Base-by-base conservation (phyloP, 2,888 invertebrate species). In the Apodemia duryi region DNA sequence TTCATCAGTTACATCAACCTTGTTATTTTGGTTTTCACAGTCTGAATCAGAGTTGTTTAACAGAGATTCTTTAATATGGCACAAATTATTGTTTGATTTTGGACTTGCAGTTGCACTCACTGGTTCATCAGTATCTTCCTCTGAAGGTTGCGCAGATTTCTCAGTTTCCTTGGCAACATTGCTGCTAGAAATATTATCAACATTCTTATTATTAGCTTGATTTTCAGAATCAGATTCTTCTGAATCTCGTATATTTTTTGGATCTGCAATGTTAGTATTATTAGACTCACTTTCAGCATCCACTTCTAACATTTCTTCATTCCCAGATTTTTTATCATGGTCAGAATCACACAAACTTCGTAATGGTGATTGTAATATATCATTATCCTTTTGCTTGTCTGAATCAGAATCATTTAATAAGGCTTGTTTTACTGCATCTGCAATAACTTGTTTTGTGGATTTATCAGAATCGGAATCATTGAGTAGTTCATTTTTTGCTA, bases 401-500 rank as follows among this genome's bases (percentile, higher is more conserved):
- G 80, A 75, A 67, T 77, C 79, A 63, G 79, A 79, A 63, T 75
- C 72, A 67, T 68, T 61, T 41, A 75, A 67, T 28, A 77, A 69
- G 7, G 71, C 67, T 62, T 71, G 71, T 68, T 74, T 76, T 43
- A 66, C 66, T 66, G 67, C 64, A 13, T 72, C 65, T 54, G 65
- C 67, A 61, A 65, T 46, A 10, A 67, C 43, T 63, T 67, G 64
- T 64, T 70, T 62, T 21, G 68, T 64, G 54, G 68, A 68, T 65
- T 72, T 71, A 62, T 78, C 75, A 43, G 73, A 74, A 65, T 76
- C 75, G 41, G 79, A 80, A 68, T 81, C 75, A 70, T 75, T 70
- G 21, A 80, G 69, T 4, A 80, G 70, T 28, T 75, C 72, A 66
- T 68, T 74, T 74, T 73, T 71, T n/a, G 67, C 65, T 62, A 60